A percentile compares a stretch with the other conserved stretches of the same genome.
phyloP scores from a whole-genome alignment of 2,888 invertebrate genomes.

The Abscondita cerata region DNA sequence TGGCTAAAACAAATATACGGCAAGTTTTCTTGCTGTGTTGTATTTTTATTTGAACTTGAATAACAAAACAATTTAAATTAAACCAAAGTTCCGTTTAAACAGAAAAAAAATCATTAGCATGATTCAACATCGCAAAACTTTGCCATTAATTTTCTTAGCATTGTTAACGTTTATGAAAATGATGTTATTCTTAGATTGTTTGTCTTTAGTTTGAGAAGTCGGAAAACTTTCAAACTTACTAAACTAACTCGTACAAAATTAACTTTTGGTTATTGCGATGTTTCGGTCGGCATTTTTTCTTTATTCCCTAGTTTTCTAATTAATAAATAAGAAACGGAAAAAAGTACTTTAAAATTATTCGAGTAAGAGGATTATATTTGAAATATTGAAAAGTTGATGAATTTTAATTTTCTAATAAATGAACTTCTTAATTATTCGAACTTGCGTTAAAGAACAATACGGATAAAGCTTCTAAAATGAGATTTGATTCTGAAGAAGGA shows the following conservation, averaged over 20 bases:
- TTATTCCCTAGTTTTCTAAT: not conserved
- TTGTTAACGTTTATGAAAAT: conserved; percentile 5
- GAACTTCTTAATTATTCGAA: not conserved
- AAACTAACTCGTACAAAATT: not conserved
- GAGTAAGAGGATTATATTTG: conserved; percentile 5
- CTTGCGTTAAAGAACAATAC: no score
- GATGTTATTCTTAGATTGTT: not conserved
- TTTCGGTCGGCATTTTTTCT: not conserved
- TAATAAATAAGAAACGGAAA: not conserved
- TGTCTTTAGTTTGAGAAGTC: not conserved
- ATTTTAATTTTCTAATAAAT: not conserved
- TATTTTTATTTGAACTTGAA: no score
- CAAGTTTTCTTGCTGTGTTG: no score
- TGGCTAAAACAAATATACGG: no score
- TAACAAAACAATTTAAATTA: no score
- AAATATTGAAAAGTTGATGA: conserved; percentile 6
- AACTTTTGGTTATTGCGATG: not conserved
- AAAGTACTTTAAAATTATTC: conserved; percentile 6
- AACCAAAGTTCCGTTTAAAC: no score
- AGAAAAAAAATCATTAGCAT: no score
- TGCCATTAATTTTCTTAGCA: no score
- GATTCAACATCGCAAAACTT: no score
- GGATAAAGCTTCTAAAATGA: no score
- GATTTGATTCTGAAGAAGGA: no score
- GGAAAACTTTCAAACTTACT: not conserved